phyloP scores from a whole-genome alignment of 2,113 vertebrate genomes.

The Hypanus sabinus region DNA sequence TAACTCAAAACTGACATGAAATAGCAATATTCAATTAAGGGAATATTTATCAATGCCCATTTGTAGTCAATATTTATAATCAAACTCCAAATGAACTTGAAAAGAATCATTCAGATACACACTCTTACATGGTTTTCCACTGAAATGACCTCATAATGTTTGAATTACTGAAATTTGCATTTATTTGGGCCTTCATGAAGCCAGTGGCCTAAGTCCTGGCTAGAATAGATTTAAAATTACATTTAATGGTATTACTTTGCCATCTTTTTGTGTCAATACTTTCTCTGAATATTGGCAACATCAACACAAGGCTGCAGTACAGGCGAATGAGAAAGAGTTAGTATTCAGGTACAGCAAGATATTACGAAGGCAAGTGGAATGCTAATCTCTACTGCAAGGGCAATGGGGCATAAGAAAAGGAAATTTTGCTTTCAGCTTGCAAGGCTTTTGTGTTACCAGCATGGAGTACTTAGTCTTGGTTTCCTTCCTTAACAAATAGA shows the following conservation, averaged over 20 bases:
- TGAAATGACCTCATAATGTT: neutral
- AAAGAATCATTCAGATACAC: neutral
- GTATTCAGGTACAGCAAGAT: too few relatives aligned
- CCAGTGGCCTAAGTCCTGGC: neutral
- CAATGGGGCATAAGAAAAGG: too few relatives aligned
- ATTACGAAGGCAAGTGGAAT: too few relatives aligned
- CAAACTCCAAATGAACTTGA: neutral
- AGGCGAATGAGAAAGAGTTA: neutral
- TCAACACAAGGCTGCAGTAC: neutral
- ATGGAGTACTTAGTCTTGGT: too few relatives aligned
- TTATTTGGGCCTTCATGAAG: neutral
- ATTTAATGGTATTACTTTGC: neutral
- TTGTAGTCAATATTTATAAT: neutral
- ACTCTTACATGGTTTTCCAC: neutral
- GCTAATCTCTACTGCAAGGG: too few relatives aligned
- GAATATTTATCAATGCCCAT: neutral
- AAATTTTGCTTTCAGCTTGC: too few relatives aligned
- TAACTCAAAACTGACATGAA: neutral
- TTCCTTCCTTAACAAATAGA: too few relatives aligned
- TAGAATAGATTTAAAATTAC: neutral
- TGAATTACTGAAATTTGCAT: neutral
- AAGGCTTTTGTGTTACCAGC: too few relatives aligned
- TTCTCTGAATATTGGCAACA: neutral
- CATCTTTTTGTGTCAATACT: neutral
- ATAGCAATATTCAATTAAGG: neutral